These are phyloP conservation scores for Rotaria magnacalcarata DNA, from an alignment of 2,888 invertebrate species.

Conservation along the genomic window DNA sequence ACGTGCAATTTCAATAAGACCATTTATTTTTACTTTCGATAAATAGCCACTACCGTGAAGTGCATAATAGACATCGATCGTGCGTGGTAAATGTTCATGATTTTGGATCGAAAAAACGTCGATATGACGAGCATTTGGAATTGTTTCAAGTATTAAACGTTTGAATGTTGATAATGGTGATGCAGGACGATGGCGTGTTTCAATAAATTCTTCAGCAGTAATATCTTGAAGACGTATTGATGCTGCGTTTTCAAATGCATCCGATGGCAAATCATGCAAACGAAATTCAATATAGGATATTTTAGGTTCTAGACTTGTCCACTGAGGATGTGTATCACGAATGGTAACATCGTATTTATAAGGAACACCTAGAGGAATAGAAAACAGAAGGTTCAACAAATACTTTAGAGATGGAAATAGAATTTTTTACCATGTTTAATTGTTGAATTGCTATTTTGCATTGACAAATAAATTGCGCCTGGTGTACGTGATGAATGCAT, in stretches of 20 bases:
- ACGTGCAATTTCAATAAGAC: conserved; percentile 83
- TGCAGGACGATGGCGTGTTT: conserved; percentile 48
- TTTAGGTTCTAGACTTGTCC: conserved; percentile 34
- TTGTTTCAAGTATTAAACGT: conserved; percentile 64
- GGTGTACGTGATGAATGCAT: not conserved
- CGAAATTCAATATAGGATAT: conserved; percentile 86
- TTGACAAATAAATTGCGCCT: conserved; percentile 17
- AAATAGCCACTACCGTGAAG: conserved; percentile 69
- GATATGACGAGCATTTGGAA: conserved; percentile 76
- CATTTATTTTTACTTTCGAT: conserved; percentile 67
- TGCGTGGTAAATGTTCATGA: not conserved
- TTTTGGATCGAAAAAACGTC: conserved; percentile 90
- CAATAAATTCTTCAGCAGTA: conserved; percentile 88
- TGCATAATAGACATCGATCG: conserved; percentile 79
- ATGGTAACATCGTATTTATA: conserved; percentile 41
- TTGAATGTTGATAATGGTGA: conserved; percentile 39
- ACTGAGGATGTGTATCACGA: conserved; percentile 40
- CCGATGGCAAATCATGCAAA: conserved; percentile 87
- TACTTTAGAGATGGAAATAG: too few species aligned
- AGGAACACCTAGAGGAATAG: not conserved
- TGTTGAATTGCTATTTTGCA: not conserved
- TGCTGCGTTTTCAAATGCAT: conserved; percentile 88
- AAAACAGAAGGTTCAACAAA: not conserved
- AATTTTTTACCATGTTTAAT: not conserved
- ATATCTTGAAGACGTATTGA: conserved; percentile 78